These are phyloP conservation scores for Diloba caeruleocephala DNA, from an alignment of 2,888 invertebrate species.

Conservation along the genomic window DNA sequence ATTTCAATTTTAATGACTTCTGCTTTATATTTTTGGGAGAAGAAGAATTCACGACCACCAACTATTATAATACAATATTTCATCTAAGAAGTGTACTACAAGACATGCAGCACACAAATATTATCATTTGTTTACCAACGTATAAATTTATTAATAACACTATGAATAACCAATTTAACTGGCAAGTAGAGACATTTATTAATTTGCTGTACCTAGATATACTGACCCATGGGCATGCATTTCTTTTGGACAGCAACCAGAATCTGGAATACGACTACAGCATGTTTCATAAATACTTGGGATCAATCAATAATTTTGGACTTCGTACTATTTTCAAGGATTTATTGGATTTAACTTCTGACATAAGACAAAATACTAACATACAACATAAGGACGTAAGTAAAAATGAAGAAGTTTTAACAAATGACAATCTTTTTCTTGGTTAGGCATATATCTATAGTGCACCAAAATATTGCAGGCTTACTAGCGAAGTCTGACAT, in stretches of 20 bases:
- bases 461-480: no score
- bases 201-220: slow-evolving; percentile 5
- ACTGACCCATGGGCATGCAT: slow-evolving; percentile 1
- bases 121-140: slow-evolving; percentile 1
- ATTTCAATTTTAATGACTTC: neutral
- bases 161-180: neutral
- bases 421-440: no score
- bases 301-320: no score
- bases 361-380: no score
- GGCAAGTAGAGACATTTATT: slow-evolving; percentile 4
- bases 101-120: slow-evolving; percentile 1
- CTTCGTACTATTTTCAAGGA: no score
- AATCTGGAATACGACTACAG: no score
- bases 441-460: no score
- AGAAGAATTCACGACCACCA: slow-evolving; percentile 1
- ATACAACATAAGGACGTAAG: no score
- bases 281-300: no score
- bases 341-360: no score
- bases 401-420: no score
- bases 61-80: slow-evolving; percentile 1
- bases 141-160: neutral
- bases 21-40: slow-evolving; percentile 6
- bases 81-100: slow-evolving; percentile 2
- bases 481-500: no score
- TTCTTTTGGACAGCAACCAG: slow-evolving; percentile 1